Evolutionary conservation across 2,113 vertebrate species (phyloP), one percentile per base, ranked within the genome.

Genomic region (Cyprinodon variegatus): DNA sequence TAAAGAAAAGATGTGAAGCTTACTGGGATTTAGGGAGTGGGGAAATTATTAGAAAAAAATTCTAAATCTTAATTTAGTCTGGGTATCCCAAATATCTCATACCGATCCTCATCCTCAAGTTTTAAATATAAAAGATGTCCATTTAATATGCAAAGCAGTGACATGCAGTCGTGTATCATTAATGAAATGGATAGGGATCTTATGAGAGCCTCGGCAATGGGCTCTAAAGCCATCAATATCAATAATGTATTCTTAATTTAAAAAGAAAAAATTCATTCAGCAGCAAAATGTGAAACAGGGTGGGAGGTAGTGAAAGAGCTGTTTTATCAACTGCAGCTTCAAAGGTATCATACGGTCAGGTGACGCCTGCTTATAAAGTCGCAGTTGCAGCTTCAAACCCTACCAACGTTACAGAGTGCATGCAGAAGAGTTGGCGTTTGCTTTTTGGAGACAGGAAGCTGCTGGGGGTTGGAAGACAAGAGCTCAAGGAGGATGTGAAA

Each of bases 401-500:
- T 20, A 9, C 17, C 50, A 57, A n/a, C 50, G 20, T n/a, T 57
- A 20, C 50, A 57, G 50, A 20, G 53, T 78, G 77, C 66, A 79
- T 8, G 39, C 37, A 17, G 45, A 57, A 38, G 61, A 67, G 59
- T 4, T 71, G 83, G 76, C 85, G 74, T 86, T 84, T 78, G 78
- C 79, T 76, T 83, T 81, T 84, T 79, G 87, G 86, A 88, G 90
- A 87, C 82, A 94, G 93, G 93, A 94, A 94, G 86, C 77, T 82
- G 82, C 88, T 74, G 87, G 88, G 90, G 91, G 91, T 91, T 86
- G 90, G 91, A 92, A 91, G 88, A 92, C 4, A 57, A 29, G 74
- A 78, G 71, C 83, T 76, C 74, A 86, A 92, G 93, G 90, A 94
- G 93, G 93, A 94, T 88, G 91, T 91, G 86, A 94, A 83, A 92